Evolutionary conservation across 2,113 vertebrate genomes (phyloP), one percentile per base, ranked within the genome.

Genomic region (Theropithecus gelada): DNA sequence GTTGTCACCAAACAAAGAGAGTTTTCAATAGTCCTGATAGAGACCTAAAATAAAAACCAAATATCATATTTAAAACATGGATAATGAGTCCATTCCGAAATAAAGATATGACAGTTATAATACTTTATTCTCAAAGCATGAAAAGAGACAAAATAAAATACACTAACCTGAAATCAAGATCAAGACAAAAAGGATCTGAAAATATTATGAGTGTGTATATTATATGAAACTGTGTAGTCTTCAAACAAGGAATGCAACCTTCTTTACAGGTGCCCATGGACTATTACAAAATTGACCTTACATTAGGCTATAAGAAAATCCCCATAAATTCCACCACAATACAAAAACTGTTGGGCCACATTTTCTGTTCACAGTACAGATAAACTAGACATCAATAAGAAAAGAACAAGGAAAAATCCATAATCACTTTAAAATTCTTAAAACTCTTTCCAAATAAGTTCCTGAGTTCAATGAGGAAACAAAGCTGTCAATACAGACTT

Each of bases 111-210:
- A 38, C 12, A 66, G 50, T 48, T 93, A 35, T 48, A 75, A 82
- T 81, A 40, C 35, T 68, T 72, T 92, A 70, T 50, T 10, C n/a
- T 27, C 45, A 61, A 96, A 83, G 40, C 70, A 84, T 3, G 4
- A 20, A 93, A 87, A 48, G 13, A 85, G 50, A 93, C 20, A 90
- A 43, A 97, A 92, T 10, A 66, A 90, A 85, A 94, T 84, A 72
- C 55, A 64, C 25, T 66, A 81, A 61, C 87, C 9, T 57, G 48
- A 93, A 79, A 40, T 68, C 3, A 90, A 76, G 38, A 68, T 78
- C 73, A 88, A 90, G 25, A 61, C 43, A 32, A 87, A 32, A 23
- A 81, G 1, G 23, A 85, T 25, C 20, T 68, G 3, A 86, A 72
- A 88, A 83, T 40, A 70, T 13, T 85, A 23, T 3, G 18, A 70